phyloP scores from a whole-genome alignment of 2,113 vertebrate species.

The Scophthalmus maximus region DNA sequence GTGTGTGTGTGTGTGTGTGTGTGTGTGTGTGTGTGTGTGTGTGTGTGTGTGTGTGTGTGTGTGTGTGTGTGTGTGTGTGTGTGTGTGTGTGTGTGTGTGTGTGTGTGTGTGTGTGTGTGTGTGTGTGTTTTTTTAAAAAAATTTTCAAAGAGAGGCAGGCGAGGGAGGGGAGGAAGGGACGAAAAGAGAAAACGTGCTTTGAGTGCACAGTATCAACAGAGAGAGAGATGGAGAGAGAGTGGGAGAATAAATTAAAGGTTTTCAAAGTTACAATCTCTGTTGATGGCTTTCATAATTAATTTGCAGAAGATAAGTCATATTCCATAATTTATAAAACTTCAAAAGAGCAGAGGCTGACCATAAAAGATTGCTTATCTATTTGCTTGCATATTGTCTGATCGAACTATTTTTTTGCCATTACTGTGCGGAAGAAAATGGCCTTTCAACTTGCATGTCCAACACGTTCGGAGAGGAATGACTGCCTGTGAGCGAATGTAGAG shows the following conservation, averaged over 20 bases:
- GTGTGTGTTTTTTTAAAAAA: no score
- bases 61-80: no score
- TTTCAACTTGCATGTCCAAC: conserved; percentile 19
- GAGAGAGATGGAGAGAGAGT: conserved; percentile 1
- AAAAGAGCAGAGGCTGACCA: neutral
- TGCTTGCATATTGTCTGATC: neutral
- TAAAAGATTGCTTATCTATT: neutral
- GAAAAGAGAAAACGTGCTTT: conserved; percentile 1
- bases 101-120: no score
- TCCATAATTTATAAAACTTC: conserved; percentile 4
- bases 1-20: no score
- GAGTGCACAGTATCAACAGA: neutral
- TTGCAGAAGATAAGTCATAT: conserved; percentile 5
- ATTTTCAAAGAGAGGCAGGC: conserved; percentile 6
- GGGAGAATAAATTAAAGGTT: neutral
- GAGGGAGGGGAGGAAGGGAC: neutral
- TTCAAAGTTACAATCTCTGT: neutral
- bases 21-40: no score
- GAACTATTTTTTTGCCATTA: neutral
- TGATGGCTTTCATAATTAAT: conserved; percentile 12
- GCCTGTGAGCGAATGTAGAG: neutral
- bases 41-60: no score
- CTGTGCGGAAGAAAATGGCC: neutral
- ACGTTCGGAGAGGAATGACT: conserved; percentile 9
- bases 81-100: no score